These are phyloP conservation scores for Seriola quinqueradiata DNA, from an alignment of 2,113 vertebrate genomes.

Conservation along the genomic window DNA sequence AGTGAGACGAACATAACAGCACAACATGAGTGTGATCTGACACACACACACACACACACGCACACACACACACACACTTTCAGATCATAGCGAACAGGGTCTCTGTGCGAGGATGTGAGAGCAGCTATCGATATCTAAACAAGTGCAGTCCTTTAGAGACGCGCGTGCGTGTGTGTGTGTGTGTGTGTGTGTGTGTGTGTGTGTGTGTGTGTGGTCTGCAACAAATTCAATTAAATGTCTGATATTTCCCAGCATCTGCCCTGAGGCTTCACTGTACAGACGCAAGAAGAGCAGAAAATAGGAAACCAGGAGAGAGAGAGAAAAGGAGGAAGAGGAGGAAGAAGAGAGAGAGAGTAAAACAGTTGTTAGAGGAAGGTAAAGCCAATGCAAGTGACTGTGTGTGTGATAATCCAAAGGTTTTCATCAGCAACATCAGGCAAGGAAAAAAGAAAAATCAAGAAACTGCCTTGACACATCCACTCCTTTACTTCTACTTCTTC, in stretches of 20 bases:
- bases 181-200: neutral
- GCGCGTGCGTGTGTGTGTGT: constrained; percentile 1
- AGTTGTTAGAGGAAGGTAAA: neutral
- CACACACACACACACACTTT: too few species aligned
- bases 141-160: neutral
- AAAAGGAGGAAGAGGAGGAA: neutral
- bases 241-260: constrained; percentile 49
- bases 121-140: neutral
- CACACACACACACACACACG: too few species aligned
- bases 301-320: neutral
- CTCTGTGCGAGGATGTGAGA: neutral
- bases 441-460: neutral
- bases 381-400: neutral
- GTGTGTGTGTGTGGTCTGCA: too few species aligned
- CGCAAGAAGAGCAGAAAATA: neutral
- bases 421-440: neutral
- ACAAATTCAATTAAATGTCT: constrained; percentile 69
- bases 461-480: neutral
- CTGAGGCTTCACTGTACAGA: constrained; percentile 10
- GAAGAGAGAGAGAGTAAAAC: neutral
- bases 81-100: too few species aligned
- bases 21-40: too few species aligned
- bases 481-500: neutral
- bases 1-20: too few species aligned
- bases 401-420: too few species aligned